Evolutionary conservation across 2,888 invertebrate genomes (phyloP), one percentile per base, ranked within the genome.

Genomic region (Philopedon plagiatum): DNA sequence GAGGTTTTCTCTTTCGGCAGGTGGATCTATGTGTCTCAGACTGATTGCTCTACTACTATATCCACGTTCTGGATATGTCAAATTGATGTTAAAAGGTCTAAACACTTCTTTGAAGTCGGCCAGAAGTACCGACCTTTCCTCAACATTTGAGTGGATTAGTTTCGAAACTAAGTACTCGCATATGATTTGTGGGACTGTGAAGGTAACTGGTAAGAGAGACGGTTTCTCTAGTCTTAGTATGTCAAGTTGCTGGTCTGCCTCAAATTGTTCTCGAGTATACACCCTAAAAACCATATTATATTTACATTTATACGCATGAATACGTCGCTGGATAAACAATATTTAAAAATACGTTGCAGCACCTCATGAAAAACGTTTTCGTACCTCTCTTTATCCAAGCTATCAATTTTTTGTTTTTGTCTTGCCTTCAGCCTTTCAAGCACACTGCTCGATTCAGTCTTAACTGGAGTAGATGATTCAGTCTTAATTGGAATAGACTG

Each of bases 361-460:
- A 37, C 5, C 19, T 54, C 18, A n/a, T 19, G 26, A 21, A 18
- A 34, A 34, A 34, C 2, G 34, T 5, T 1, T 21, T 11, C 62
- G 7, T 60, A 71, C 71, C 60, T 64, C 0, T 71, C 46, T 26
- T 34, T 65, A 1, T 9, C 21, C 15, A 72, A 19, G 26, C 37
- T 41, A 4, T 34, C 23, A 29, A 49, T 44, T 67, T 72, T 72
- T n/a, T 58, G 39, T 34, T 62, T 71, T 64, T 78, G 77, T 51
- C 58, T 71, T 46, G 74, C 61, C 37, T 75, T 75, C 15, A 78
- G 51, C 62, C 70, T 77, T 64, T 73, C 72, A 37, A 74, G 49
- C 8, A 71, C 73, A 15, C 41, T 39, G 34, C 56, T 51, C 2
- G 51, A 15, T 3, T 13, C 32, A n/a, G 15, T 11, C 32, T 29